phyloP scores from a whole-genome alignment of 2,888 invertebrate genomes.

The Troilus luridus region DNA sequence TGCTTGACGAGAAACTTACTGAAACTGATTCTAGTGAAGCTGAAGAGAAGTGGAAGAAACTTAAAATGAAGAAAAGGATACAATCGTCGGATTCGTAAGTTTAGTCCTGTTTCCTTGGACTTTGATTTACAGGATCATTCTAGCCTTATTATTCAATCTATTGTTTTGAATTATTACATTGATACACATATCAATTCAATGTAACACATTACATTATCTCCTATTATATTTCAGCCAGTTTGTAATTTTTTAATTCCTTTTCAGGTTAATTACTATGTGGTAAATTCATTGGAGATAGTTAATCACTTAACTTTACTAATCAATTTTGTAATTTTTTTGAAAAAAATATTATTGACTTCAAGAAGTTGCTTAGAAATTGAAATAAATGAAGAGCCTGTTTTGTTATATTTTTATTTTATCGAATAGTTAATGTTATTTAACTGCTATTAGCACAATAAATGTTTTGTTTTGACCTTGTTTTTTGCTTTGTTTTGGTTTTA shows the following conservation, averaged over 20 bases:
- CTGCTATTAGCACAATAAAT: neutral
- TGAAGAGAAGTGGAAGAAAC: constrained; percentile 58
- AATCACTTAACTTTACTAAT: neutral
- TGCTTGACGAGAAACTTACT: constrained; percentile 62
- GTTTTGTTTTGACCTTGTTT: neutral
- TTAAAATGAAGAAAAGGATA: constrained; percentile 57
- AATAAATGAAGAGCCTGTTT: neutral
- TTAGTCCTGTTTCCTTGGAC: neutral
- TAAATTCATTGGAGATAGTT: constrained; percentile 21
- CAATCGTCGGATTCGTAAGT: constrained; percentile 59
- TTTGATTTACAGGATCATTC: neutral
- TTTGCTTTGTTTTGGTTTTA: neutral
- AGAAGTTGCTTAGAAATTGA: neutral
- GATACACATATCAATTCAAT: no score
- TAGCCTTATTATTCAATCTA: neutral
- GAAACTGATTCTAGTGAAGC: constrained; percentile 63
- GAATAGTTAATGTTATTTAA: neutral
- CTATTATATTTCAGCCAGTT: neutral
- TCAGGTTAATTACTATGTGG: constrained; percentile 11
- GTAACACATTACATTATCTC: neutral
- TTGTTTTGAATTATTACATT: neutral
- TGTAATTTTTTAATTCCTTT: neutral
- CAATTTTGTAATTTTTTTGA: neutral
- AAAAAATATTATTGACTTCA: neutral
- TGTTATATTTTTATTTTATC: neutral